A percentile compares a stretch with the other conserved stretches of the same genome.
These are phyloP conservation scores for Unio delphinus DNA, from an alignment of 2,888 invertebrate species.

Conservation along the genomic window DNA sequence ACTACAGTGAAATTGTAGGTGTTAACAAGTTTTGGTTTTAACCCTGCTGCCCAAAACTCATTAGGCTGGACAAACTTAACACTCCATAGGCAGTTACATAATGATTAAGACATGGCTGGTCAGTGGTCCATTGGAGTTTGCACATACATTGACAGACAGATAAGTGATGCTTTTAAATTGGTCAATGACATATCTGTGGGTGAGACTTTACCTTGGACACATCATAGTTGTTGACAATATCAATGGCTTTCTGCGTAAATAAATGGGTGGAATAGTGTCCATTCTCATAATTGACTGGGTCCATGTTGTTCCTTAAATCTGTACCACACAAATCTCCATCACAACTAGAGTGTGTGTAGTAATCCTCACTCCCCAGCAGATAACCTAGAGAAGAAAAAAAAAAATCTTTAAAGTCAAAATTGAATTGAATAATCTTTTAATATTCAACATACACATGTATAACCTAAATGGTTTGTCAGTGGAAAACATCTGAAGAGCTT, in stretches of 20 bases:
- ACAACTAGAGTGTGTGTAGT: constrained; percentile 58
- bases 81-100: not conserved
- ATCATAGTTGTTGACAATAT: constrained; percentile 53
- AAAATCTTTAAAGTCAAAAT: too few relatives aligned
- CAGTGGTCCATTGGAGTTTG: too few relatives aligned
- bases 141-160: not conserved
- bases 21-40: too few relatives aligned
- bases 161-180: not conserved
- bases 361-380: constrained; percentile 68
- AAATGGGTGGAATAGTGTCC: constrained; percentile 58
- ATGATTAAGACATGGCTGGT: too few relatives aligned
- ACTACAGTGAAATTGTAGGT: too few relatives aligned
- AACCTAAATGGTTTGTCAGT: too few relatives aligned
- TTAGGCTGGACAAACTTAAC: too few relatives aligned
- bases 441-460: too few relatives aligned
- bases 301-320: constrained; percentile 54
- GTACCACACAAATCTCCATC: constrained; percentile 39
- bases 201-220: constrained; percentile 38
- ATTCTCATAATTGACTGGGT: constrained; percentile 41
- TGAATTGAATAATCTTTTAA: too few relatives aligned
- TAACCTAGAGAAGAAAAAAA: constrained; percentile 59
- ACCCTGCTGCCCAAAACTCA: too few relatives aligned
- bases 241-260: constrained; percentile 53
- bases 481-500: too few relatives aligned
- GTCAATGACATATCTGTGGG: too few relatives aligned